These are phyloP conservation scores for Pterobdella sp. DNA, from an alignment of 2,888 invertebrate genomes.

Conservation along the genomic window DNA sequence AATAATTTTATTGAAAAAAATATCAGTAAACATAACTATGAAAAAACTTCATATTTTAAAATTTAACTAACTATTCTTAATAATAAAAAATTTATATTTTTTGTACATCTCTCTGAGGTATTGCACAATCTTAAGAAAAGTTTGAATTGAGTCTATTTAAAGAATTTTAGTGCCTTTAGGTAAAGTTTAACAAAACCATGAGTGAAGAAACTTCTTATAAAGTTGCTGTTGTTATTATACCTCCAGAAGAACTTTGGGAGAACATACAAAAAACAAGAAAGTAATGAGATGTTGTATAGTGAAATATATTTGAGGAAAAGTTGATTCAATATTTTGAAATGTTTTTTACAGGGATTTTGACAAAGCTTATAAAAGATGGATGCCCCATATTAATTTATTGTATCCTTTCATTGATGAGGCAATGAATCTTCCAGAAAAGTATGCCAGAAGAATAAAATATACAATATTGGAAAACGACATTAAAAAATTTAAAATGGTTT, in stretches of 20 bases:
- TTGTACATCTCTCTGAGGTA: too few relatives aligned
- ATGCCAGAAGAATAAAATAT: not conserved
- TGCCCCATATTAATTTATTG: constrained; percentile 38
- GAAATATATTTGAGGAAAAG: not conserved
- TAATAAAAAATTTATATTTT: too few relatives aligned
- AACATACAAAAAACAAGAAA: constrained; percentile 33
- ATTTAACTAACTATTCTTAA: too few relatives aligned
- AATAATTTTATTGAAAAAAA: too few relatives aligned
- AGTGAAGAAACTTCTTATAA: constrained; percentile 27
- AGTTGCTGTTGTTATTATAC: constrained; percentile 33
- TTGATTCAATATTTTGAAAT: not conserved
- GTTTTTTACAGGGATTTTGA: constrained; percentile 33
- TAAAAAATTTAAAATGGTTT: constrained; percentile 31
- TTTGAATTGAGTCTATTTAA: too few relatives aligned
- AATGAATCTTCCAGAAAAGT: not conserved
- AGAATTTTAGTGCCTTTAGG: too few relatives aligned
- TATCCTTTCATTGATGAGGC: constrained; percentile 35
- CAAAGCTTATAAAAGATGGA: constrained; percentile 36
- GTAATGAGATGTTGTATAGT: constrained; percentile 13
- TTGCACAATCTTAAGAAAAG: too few relatives aligned
- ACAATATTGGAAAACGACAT: constrained; percentile 8
- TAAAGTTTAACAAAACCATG: not conserved
- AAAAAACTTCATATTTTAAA: too few relatives aligned
- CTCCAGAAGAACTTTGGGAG: constrained; percentile 29
- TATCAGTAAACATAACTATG: too few relatives aligned